These are phyloP conservation scores for Gavialis gangeticus DNA, from an alignment of 2,113 vertebrate genomes.

Conservation along the genomic window DNA sequence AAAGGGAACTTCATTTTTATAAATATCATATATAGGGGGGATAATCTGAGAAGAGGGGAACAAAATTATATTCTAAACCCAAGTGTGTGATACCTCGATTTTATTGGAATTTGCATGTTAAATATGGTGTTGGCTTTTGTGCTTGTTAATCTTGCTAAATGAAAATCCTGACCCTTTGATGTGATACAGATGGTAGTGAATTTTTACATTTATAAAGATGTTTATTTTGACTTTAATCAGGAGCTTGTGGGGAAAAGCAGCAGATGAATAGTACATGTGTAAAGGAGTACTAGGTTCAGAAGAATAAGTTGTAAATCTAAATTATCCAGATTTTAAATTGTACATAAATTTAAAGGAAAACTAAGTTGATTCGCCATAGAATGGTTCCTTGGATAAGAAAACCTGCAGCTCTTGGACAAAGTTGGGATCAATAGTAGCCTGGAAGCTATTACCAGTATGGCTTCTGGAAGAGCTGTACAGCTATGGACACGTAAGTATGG, in stretches of 20 bases:
- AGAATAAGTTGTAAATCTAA: neutral
- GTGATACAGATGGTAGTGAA: neutral
- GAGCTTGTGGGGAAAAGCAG: neutral
- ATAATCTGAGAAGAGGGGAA: neutral
- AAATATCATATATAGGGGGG: neutral
- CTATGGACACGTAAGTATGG: neutral
- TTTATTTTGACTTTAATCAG: neutral
- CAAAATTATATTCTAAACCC: neutral
- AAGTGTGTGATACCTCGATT: constrained; percentile 1
- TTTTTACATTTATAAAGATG: neutral
- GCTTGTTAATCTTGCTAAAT: neutral
- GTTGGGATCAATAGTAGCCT: neutral
- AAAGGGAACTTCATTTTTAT: neutral
- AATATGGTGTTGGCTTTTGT: constrained; percentile 26
- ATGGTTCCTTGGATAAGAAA: neutral
- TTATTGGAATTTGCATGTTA: constrained; percentile 1
- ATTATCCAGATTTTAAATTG: neutral
- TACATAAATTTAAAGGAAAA: constrained; percentile 37
- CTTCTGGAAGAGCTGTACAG: neutral
- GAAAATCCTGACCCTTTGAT: neutral
- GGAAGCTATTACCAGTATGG: accelerated
- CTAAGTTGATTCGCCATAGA: constrained; percentile 65
- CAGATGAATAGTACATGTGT: neutral
- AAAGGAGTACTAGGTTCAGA: neutral
- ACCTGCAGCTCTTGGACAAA: neutral